Percentiles rank a stretch among this genome's conserved stretches.
phyloP scores from a whole-genome alignment of 2,888 invertebrate species.

The Raillietiella orientalis region DNA sequence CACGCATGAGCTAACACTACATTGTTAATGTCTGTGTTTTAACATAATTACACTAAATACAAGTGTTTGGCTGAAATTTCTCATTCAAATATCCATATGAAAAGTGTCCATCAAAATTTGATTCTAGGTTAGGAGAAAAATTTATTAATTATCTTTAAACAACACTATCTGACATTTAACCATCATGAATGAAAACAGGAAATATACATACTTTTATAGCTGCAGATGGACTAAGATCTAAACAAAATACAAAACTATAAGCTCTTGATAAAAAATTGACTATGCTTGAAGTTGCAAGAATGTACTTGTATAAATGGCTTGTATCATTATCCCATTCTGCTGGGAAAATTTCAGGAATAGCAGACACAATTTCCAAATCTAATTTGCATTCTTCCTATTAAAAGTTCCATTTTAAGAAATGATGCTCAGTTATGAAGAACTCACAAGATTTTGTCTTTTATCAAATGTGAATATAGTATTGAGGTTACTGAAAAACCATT shows the following conservation, averaged over 20 bases:
- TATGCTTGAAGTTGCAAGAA: slow-evolving; percentile 20
- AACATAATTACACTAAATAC: no score
- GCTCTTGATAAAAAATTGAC: slow-evolving; percentile 31
- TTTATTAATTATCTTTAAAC: no score
- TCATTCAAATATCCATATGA: no score
- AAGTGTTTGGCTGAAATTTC: no score
- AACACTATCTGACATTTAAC: no score
- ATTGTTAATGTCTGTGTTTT: no score
- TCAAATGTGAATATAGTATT: slow-evolving; percentile 22
- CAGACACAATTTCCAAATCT: slow-evolving; percentile 27
- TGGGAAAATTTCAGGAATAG: slow-evolving; percentile 20
- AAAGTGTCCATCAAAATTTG: no score
- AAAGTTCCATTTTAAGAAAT: slow-evolving; percentile 6
- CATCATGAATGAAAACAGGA: no score
- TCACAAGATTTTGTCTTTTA: slow-evolving; percentile 10
- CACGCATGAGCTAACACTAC: no score
- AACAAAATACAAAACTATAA: slow-evolving; percentile 34
- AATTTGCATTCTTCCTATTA: slow-evolving; percentile 15
- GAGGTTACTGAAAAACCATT: slow-evolving; percentile 35
- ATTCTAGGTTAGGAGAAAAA: no score
- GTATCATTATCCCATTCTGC: slow-evolving; percentile 17
- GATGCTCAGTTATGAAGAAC: no score
- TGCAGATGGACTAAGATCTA: slow-evolving; percentile 43
- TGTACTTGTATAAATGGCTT: slow-evolving; percentile 12
- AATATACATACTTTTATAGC: no score